Percentiles rank a stretch among this genome's conserved stretches.
Evolutionary conservation across 2,888 invertebrate species (phyloP).

Genomic region (Drosophila robusta): DNA sequence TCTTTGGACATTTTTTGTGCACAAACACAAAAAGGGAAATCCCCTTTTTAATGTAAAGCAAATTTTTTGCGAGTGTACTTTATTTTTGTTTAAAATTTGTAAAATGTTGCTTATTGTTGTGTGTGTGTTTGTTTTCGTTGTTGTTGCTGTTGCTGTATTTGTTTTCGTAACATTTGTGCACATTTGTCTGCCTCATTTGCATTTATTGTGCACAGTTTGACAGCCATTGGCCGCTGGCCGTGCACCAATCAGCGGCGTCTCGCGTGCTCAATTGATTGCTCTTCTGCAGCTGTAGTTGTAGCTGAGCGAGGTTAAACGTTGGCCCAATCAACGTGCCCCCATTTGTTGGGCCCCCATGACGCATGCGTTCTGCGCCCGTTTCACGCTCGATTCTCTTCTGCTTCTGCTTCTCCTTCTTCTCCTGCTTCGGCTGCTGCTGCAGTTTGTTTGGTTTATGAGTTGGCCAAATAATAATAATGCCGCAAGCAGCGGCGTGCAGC

Average conservation of each 20-base stretch:
- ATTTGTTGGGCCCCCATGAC: constrained; percentile 70
- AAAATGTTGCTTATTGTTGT: constrained; percentile 46
- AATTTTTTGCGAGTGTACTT: not conserved
- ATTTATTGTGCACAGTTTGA: constrained; percentile 46
- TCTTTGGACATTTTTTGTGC: too few relatives aligned
- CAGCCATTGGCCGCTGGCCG: constrained; percentile 33
- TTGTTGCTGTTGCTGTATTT: constrained; percentile 26
- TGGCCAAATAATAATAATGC: constrained; percentile 71
- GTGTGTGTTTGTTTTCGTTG: constrained; percentile 31
- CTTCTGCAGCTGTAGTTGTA: constrained; percentile 33
- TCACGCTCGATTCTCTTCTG: constrained; percentile 23
- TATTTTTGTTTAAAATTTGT: constrained; percentile 57
- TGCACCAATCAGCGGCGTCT: constrained; percentile 66
- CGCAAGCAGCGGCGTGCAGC: constrained; percentile 62
- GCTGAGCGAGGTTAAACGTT: constrained; percentile 67
- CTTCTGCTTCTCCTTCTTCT: not conserved
- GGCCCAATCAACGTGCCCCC: constrained; percentile 80
- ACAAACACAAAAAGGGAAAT: too few relatives aligned
- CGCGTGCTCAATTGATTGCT: constrained; percentile 46
- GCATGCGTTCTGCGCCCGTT: constrained; percentile 60
- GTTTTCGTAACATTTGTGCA: constrained; percentile 65
- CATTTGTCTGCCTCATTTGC: constrained; percentile 69
- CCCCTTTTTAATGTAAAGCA: not conserved
- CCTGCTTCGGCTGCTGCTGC: constrained; percentile 14
- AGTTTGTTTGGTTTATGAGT: constrained; percentile 72